Percentiles rank a stretch among this genome's conserved stretches.
Evolutionary conservation across 2,888 invertebrate species (phyloP).

Genomic region (Choreutis nemorana): DNA sequence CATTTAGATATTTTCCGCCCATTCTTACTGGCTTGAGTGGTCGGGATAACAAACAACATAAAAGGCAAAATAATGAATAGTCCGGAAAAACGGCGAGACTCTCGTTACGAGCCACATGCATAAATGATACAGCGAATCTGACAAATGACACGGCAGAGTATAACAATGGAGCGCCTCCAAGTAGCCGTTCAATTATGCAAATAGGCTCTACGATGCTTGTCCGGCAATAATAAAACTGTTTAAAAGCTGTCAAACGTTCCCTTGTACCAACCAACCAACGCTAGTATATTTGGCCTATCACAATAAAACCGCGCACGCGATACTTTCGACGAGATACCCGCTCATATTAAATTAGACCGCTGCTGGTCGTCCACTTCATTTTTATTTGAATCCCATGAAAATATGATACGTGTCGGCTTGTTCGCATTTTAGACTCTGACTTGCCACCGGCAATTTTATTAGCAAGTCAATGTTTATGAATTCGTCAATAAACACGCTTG

Average conservation of each 20-base stretch:
- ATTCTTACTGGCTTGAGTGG: conserved; percentile 39
- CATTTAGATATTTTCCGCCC: conserved; percentile 35
- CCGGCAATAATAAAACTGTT: conserved; percentile 64
- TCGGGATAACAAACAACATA: conserved; percentile 49
- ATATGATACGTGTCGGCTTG: conserved; percentile 52
- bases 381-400: conserved; percentile 64
- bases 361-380: conserved; percentile 57
- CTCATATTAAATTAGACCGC: conserved; percentile 61
- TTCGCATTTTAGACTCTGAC: conserved; percentile 38
- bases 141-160: conserved; percentile 64
- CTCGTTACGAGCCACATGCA: conserved; percentile 61
- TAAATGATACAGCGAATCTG: conserved; percentile 64
- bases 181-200: conserved; percentile 68
- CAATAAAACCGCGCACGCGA: no score
- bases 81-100: conserved; percentile 53
- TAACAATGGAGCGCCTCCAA: conserved; percentile 64
- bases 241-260: conserved; percentile 59
- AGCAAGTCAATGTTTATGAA: conserved; percentile 60
- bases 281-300: no score
- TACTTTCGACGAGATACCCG: conserved; percentile 49
- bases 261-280: no score
- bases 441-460: conserved; percentile 44
- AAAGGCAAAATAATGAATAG: conserved; percentile 60
- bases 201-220: conserved; percentile 55
- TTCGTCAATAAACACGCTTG: conserved; percentile 54